Conservation (phyloP, 2,888 invertebrate genomes). For the Atherix ibis region DNA sequence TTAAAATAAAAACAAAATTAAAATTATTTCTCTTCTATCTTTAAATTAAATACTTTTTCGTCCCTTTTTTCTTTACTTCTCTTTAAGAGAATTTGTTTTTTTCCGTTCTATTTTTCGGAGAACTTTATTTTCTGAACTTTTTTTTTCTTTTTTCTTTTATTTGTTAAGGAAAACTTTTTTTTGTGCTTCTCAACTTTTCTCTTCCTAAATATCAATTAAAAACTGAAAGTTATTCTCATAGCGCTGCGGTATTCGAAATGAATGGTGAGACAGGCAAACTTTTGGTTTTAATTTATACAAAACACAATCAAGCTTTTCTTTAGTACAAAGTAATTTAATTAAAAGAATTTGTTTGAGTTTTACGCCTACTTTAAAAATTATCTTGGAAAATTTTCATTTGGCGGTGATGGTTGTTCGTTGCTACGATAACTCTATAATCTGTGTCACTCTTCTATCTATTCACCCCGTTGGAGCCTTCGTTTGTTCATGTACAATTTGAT, state of each 20-base stretch:
- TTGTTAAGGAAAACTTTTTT: background rate
- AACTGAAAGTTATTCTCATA: conserved; percentile 6
- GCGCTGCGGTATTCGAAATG: too few relatives aligned
- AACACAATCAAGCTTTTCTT: conserved; percentile 8
- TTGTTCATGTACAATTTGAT: too few relatives aligned
- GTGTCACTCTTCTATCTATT: too few relatives aligned
- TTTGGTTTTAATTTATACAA: conserved; percentile 8
- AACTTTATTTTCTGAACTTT: background rate
- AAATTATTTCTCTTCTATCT: too few relatives aligned
- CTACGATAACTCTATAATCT: too few relatives aligned
- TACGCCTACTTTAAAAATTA: background rate
- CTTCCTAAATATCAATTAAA: conserved; percentile 8
- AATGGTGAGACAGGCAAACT: too few relatives aligned
- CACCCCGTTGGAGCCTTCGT: too few relatives aligned
- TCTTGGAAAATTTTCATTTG: too few relatives aligned
- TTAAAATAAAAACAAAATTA: too few relatives aligned
- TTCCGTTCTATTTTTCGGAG: background rate
- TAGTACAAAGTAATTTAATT: conserved; percentile 7
- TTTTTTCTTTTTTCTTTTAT: background rate
- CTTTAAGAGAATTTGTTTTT: background rate
- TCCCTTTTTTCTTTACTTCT: background rate
- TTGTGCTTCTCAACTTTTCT: background rate
- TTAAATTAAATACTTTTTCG: too few relatives aligned
- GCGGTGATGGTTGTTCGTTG: too few relatives aligned
- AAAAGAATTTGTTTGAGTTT: conserved; percentile 8